Base-by-base conservation (phyloP, 1,140 invertebrate genomes). In the Drosophila tristis region DNA sequence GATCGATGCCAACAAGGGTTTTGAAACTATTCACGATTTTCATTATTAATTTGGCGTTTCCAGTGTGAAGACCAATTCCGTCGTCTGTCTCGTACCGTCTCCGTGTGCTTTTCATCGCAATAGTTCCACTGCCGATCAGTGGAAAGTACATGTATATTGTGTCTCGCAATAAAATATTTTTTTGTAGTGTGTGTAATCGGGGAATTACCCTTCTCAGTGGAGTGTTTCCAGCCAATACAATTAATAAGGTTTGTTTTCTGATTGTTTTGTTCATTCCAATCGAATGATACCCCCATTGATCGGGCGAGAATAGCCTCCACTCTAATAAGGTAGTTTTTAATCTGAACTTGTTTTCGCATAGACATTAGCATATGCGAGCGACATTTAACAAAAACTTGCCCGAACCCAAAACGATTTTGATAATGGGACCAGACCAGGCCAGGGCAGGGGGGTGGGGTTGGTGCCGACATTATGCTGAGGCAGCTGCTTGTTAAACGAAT, bases 51-150 rank as follows among this genome's bases (percentile, higher is more conserved):
- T 91, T 90, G 76, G 80, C 90, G 79, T 90, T 91, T 91, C 82
- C 90, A 91, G 90, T 87, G 90, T 78, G 86, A 90, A 91, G 90
- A 91, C 86, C 85, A 90, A 91, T 71, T 89, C 50, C 60, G 61
- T 13, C 31, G 7, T 13, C 39, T 35, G 35, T 13, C 31, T 31
- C 45, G 51, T 62, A 23, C 16, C 23, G 39, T 71, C 7, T 5
- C 9, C 23, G 23, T 25, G 20, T 11, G 7, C n/a, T 9, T 29
- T 23, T 4, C n/a, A 51, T 15, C 11, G 4, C 1, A 39, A 39
- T 2, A 11, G 35, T 39, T 13, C 4, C 9, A 5, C 35, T 13
- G 35, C 35, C 35, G 35, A 39, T 39, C 11, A 39, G 35, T 39
- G 35, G 4, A 13, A 13, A 39, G 20, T 20, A 20, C 20, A 20